These are phyloP conservation scores for Steinernema feltiae DNA, from an alignment of 1,140 invertebrate species.

Conservation along the genomic window DNA sequence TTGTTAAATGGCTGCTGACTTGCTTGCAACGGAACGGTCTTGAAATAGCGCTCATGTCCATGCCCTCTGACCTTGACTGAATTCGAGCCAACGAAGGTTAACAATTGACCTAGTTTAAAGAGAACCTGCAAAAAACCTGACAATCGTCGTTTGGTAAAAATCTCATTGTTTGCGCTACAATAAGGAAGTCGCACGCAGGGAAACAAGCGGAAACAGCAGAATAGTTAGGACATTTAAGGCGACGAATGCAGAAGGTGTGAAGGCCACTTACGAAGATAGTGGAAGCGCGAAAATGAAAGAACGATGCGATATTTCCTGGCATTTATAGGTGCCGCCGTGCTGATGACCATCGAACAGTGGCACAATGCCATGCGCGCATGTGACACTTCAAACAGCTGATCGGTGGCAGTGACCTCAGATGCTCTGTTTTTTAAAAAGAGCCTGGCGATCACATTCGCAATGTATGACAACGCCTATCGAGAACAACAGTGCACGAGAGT, in stretches of 20 bases:
- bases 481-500: too few relatives aligned
- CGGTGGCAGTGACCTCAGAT: conserved; percentile 15
- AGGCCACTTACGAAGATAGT: too few relatives aligned
- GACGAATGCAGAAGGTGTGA: too few relatives aligned
- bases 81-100: background rate
- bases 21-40: background rate
- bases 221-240: too few relatives aligned
- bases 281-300: too few relatives aligned
- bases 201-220: too few relatives aligned
- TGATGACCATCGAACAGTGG: conserved; percentile 4
- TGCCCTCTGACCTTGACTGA: conserved; percentile 1
- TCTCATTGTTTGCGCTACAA: background rate
- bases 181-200: too few relatives aligned
- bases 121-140: background rate
- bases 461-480: background rate
- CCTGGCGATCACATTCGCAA: background rate
- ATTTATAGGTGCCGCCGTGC: background rate
- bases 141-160: background rate
- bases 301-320: too few relatives aligned
- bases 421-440: background rate
- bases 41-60: background rate
- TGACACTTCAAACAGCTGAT: conserved; percentile 12
- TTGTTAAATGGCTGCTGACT: background rate
- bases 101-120: background rate
- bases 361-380: background rate